Percentiles rank a stretch among this genome's conserved stretches.
Conservation (phyloP, 2,888 invertebrate species). For the Amblyjoppa fuscipennis region DNA sequence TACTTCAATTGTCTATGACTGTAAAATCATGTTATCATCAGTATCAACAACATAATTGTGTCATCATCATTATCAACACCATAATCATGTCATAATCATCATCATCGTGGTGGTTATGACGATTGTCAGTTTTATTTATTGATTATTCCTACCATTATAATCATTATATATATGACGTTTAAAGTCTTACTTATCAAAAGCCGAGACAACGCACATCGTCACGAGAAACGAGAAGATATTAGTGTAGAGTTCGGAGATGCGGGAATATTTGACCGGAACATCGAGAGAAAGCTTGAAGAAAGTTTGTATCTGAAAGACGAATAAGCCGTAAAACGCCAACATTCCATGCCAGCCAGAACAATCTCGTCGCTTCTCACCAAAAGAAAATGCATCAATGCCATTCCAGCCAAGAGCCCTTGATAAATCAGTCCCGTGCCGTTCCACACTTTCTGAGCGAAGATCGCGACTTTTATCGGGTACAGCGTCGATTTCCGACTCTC, state of each 20-base stretch:
- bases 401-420: slow-evolving; percentile 83
- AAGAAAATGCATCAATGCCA: slow-evolving; percentile 82
- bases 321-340: background rate
- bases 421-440: slow-evolving; percentile 78
- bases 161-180: background rate
- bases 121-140: background rate
- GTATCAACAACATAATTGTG: background rate
- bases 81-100: background rate
- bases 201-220: slow-evolving; percentile 77
- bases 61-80: background rate
- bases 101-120: background rate
- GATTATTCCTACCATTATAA: no score
- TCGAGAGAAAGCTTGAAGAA: slow-evolving; percentile 75
- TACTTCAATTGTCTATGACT: no score
- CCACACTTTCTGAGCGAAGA: slow-evolving; percentile 79
- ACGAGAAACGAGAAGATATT: slow-evolving; percentile 80
- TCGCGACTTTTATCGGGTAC: slow-evolving; percentile 81
- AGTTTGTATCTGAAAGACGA: slow-evolving; percentile 76
- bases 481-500: slow-evolving; percentile 42
- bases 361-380: slow-evolving; percentile 73
- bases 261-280: slow-evolving; percentile 75
- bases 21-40: no score
- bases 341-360: background rate
- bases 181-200: slow-evolving; percentile 80
- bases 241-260: slow-evolving; percentile 78